These are phyloP conservation scores for Helicoverpa zea DNA, from an alignment of 1,140 invertebrate species.

Conservation along the genomic window DNA sequence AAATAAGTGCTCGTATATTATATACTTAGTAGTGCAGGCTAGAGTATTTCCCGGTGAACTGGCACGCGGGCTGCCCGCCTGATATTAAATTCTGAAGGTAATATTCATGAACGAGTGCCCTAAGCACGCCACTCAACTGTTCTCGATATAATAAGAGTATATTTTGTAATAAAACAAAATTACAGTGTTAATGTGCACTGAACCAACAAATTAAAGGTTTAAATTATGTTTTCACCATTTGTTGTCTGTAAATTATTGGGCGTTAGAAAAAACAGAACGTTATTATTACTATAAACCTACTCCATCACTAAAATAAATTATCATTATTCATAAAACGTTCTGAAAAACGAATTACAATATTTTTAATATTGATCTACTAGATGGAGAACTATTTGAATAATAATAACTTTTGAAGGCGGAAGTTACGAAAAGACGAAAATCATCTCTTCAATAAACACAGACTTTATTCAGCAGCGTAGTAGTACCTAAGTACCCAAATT, in stretches of 20 bases:
- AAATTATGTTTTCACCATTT: neutral
- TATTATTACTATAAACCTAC: too few relatives aligned
- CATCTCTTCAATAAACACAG: neutral
- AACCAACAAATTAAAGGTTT: slow-evolving; percentile 13
- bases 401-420: neutral
- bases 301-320: too few relatives aligned
- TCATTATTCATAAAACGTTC: too few relatives aligned
- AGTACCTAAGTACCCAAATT: neutral
- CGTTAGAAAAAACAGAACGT: neutral
- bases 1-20: neutral
- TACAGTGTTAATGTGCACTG: neutral
- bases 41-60: slow-evolving; percentile 15
- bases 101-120: slow-evolving; percentile 37
- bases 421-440: neutral
- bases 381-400: too few relatives aligned
- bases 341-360: too few relatives aligned
- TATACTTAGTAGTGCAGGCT: neutral
- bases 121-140: slow-evolving; percentile 24
- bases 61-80: slow-evolving; percentile 7
- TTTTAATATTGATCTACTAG: too few relatives aligned
- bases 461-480: neutral
- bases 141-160: slow-evolving; percentile 20
- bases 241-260: neutral
- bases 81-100: slow-evolving; percentile 45
- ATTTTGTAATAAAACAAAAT: slow-evolving; percentile 22